phyloP scores from a whole-genome alignment of 2,113 vertebrate species.

The Phylloscopus whistleri region DNA sequence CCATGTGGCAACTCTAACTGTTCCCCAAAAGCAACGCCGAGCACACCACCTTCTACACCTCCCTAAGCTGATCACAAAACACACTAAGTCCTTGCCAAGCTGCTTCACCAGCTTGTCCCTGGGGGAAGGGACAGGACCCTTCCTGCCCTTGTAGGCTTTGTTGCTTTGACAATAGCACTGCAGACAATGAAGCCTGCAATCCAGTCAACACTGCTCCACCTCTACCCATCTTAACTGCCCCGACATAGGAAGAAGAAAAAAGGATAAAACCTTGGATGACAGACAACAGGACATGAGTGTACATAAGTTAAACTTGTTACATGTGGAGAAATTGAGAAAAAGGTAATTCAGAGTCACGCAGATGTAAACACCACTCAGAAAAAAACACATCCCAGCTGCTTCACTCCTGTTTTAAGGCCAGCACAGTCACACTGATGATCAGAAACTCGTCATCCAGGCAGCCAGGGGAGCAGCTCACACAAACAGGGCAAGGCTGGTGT shows the following conservation, averaged over 20 bases:
- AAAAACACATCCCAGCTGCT: background rate
- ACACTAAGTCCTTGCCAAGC: background rate
- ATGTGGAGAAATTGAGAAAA: background rate
- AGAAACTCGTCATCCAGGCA: background rate
- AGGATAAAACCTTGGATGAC: too few relatives aligned
- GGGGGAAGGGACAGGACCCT: background rate
- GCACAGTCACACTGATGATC: background rate
- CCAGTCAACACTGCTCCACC: background rate
- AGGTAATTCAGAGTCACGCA: background rate
- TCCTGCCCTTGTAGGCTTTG: background rate
- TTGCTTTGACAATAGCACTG: background rate
- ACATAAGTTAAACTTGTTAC: background rate
- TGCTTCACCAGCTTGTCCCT: background rate
- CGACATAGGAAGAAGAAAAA: background rate
- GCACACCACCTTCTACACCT: too few relatives aligned
- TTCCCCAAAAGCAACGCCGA: background rate
- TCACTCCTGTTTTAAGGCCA: background rate
- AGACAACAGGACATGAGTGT: background rate
- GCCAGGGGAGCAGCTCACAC: background rate
- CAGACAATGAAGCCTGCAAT: background rate
- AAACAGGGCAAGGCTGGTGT: accelerated
- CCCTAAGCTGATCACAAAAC: accelerated
- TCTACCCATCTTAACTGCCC: background rate
- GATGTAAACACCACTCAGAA: background rate
- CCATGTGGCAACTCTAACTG: accelerated